A percentile compares a stretch with the other conserved stretches of the same genome.
Evolutionary conservation across 2,888 invertebrate genomes (phyloP).

Genomic region (Epinotia bilunana): DNA sequence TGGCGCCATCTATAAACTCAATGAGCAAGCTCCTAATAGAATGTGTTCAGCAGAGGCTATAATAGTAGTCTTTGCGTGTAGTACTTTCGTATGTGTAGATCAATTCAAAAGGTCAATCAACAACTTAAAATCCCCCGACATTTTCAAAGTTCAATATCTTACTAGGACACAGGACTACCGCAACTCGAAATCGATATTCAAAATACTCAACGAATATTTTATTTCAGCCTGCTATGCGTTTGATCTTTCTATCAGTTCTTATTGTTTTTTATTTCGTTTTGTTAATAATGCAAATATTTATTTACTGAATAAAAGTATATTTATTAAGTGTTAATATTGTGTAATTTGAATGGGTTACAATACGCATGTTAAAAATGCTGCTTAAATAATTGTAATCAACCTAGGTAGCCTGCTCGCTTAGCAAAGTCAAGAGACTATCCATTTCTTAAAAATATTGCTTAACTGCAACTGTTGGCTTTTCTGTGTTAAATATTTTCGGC

Average conservation of each 20-base stretch:
- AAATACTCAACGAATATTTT: not conserved
- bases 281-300: slow-evolving; percentile 9
- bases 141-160: too few relatives aligned
- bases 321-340: slow-evolving; percentile 12
- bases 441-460: not conserved
- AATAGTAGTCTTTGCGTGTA: too few relatives aligned
- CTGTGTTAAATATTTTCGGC: too few relatives aligned
- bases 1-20: too few relatives aligned
- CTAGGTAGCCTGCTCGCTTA: not conserved
- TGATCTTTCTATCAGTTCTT: slow-evolving; percentile 1
- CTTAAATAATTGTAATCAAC: not conserved
- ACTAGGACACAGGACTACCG: too few relatives aligned
- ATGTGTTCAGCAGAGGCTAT: too few relatives aligned
- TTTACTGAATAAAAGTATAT: not conserved
- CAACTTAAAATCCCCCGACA: too few relatives aligned
- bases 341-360: not conserved
- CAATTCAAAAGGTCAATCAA: too few relatives aligned
- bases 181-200: not conserved
- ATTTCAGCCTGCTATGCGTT: not conserved
- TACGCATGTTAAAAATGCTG: not conserved
- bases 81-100: too few relatives aligned
- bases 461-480: too few relatives aligned
- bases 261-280: not conserved
- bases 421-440: too few relatives aligned
- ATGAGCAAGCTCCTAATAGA: too few relatives aligned